Conservation (phyloP, 1,140 invertebrate species). For the Drosophila virilis region DNA sequence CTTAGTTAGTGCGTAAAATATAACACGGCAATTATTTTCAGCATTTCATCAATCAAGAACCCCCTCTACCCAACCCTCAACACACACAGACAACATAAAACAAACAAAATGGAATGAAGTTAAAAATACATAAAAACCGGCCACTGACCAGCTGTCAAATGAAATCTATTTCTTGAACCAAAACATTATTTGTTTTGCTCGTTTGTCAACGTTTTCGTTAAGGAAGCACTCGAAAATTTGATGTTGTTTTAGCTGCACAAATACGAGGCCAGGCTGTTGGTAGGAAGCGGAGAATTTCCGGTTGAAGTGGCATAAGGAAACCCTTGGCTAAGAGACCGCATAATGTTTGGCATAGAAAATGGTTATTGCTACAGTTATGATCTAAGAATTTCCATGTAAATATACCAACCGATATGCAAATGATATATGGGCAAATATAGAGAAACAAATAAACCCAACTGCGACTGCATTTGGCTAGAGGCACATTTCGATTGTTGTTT, state of each 20-base stretch:
- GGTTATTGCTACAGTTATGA: conserved; percentile 35
- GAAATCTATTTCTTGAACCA: conserved; percentile 13
- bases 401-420: conserved; percentile 51
- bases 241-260: conserved; percentile 33
- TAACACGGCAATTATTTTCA: conserved; percentile 42
- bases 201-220: conserved; percentile 44
- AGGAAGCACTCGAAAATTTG: conserved; percentile 32
- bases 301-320: conserved; percentile 12
- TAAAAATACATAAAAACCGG: conserved; percentile 17
- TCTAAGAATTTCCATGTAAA: conserved; percentile 55
- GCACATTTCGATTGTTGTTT: conserved; percentile 29
- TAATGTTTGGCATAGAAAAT: conserved; percentile 15
- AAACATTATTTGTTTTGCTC: background rate
- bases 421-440: conserved; percentile 38
- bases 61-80: no score
- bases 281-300: conserved; percentile 15
- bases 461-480: conserved; percentile 45
- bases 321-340: background rate
- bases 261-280: background rate
- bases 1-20: conserved; percentile 38
- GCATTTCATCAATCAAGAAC: conserved; percentile 40
- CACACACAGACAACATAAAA: conserved; percentile 6
- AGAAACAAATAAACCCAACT: conserved; percentile 37
- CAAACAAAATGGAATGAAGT: conserved; percentile 13
- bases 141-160: conserved; percentile 39